Evolutionary conservation across 2,888 invertebrate species (phyloP).

Genomic region (Dryomyza anilis): DNA sequence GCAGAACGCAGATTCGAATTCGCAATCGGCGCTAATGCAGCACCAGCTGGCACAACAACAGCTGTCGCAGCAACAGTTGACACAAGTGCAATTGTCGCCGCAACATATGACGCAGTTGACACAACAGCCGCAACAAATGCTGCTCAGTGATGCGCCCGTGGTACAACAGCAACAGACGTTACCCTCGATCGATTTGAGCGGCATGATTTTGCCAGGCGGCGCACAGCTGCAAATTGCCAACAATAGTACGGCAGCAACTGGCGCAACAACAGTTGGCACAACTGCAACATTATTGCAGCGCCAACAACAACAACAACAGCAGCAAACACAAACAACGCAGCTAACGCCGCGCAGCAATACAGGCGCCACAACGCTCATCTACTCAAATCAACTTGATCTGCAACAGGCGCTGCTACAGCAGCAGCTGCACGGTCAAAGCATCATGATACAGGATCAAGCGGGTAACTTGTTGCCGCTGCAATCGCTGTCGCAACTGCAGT

Average conservation of each 20-base stretch:
- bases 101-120: conserved; percentile 37
- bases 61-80: conserved; percentile 36
- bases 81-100: conserved; percentile 34
- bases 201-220: conserved; percentile 57
- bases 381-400: conserved; percentile 57
- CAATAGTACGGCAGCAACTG: conserved; percentile 44
- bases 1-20: conserved; percentile 46
- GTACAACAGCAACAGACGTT: conserved; percentile 46
- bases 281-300: conserved; percentile 32
- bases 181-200: conserved; percentile 56
- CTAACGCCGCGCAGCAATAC: conserved; percentile 24
- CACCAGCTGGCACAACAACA: conserved; percentile 37
- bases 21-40: conserved; percentile 33
- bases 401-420: conserved; percentile 57
- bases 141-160: conserved; percentile 44
- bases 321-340: conserved; percentile 36
- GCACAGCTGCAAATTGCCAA: conserved; percentile 56
- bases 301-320: conserved; percentile 35
- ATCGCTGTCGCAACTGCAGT: conserved; percentile 40
- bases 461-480: conserved; percentile 56
- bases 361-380: conserved; percentile 50
- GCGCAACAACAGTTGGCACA: conserved; percentile 41
- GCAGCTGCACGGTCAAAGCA: conserved; percentile 57
- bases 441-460: conserved; percentile 58
- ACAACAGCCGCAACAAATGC: conserved; percentile 44